Base-by-base conservation (phyloP, 1,140 invertebrate genomes). In the Cataglyphis hispanica region DNA sequence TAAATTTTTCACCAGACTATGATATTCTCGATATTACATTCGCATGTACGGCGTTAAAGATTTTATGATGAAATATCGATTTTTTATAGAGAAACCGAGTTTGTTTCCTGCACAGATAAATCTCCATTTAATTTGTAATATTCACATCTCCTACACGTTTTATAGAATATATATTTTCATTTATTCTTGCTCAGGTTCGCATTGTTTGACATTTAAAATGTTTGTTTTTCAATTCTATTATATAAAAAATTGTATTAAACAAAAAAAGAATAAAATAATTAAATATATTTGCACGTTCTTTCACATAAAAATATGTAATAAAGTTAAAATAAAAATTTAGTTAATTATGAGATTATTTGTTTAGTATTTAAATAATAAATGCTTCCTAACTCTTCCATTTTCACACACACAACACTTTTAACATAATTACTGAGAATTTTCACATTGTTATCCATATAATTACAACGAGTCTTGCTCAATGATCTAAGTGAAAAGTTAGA, bases 361-460 rank as follows among this genome's bases (percentile, higher is more conserved):
- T 19, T 25, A 16, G 43, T 2, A 6, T 16, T 76, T 64, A 34
- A 61, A 76, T 60, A 58, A 22, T 43, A 72, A 19, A 34, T 27
- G 37, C 19, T 25, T 81, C 25, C 58, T 31, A 60, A 58, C 25
- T 60, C 37, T 22, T 81, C 46, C 6, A 69, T 13, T 69, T 80
- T 56, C n/a, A 67, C 25, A 34, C 11, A 13, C 31, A 31, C 37
- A 22, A 81, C 25, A 40, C 10, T 19, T 70, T 81, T 43, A 61
- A 80, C 63, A 13, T 70, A 80, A 80, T 67, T 67, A 43, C 50
- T 81, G 66, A 13, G 34, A 81, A 81, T 40, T n/a, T 81, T 1
- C 19, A 40, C 13, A 81, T 58, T 58, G 16, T 40, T 69, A 8
- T 56, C 43, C 56, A 19, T 50, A 19, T 19, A 22, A 80, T 80